Evolutionary conservation across 2,888 invertebrate species (phyloP).

Genomic region (Heliconius aoede): DNA sequence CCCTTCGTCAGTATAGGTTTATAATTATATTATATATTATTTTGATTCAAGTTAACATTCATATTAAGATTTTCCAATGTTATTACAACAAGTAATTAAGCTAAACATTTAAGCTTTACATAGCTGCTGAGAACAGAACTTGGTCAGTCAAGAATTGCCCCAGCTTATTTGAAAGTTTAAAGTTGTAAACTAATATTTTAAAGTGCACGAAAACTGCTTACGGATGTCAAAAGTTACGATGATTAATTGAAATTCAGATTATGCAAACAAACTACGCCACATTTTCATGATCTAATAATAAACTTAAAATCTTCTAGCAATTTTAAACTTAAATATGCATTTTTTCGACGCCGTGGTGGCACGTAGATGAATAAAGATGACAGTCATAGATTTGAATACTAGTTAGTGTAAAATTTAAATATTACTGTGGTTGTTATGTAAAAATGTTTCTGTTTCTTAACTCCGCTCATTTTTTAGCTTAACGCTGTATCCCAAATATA

Average conservation of each 20-base stretch:
- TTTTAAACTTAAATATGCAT: not conserved
- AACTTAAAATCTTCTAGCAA: slow-evolving; percentile 5
- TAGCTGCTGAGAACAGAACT: slow-evolving; percentile 21
- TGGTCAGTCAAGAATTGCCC: slow-evolving; percentile 28
- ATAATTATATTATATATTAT: not conserved
- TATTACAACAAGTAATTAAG: slow-evolving; percentile 2
- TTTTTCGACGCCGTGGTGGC: not conserved
- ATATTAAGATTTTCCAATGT: not conserved
- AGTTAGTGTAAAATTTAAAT: not conserved
- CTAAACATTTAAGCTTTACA: slow-evolving; percentile 2
- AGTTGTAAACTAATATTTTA: slow-evolving; percentile 44
- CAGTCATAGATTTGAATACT: not conserved
- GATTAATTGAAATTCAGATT: slow-evolving; percentile 34
- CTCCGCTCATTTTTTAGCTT: too few relatives aligned
- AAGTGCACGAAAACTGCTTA: slow-evolving; percentile 36
- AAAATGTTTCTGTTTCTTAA: not conserved
- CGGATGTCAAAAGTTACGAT: slow-evolving; percentile 34
- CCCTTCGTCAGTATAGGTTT: not conserved
- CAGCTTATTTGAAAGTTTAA: slow-evolving; percentile 40
- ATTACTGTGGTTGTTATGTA: not conserved
- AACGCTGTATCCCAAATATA: too few relatives aligned
- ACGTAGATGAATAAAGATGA: not conserved
- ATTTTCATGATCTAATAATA: slow-evolving; percentile 12
- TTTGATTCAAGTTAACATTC: too few relatives aligned
- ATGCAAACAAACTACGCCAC: slow-evolving; percentile 28